Conservation (phyloP, 2,113 vertebrate species). For the Todiramphus chloris region DNA sequence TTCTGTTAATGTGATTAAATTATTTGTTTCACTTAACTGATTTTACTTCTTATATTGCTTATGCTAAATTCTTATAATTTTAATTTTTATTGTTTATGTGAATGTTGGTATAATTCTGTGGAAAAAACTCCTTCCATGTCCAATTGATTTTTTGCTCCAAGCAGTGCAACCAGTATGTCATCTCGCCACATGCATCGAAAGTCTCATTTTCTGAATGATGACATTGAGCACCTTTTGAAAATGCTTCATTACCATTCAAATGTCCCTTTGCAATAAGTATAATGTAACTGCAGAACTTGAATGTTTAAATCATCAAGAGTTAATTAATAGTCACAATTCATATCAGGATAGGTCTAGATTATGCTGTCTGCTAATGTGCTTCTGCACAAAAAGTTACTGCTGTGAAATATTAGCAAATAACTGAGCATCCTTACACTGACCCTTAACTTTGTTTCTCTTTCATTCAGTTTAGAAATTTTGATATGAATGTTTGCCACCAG, state of each 20-base stretch:
- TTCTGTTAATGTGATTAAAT: background rate
- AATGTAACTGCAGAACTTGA: background rate
- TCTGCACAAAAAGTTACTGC: background rate
- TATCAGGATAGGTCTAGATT: background rate
- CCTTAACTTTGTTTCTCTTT: background rate
- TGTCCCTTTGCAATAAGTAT: background rate
- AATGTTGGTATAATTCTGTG: background rate
- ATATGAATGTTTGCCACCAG: slow-evolving; percentile 26
- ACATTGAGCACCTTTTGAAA: background rate
- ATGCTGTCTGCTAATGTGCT: background rate
- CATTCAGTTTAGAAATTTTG: background rate
- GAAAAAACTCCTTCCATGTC: background rate
- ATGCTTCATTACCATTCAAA: background rate
- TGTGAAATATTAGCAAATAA: slow-evolving; percentile 16
- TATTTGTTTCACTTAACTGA: background rate
- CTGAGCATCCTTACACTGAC: background rate
- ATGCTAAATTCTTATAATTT: background rate
- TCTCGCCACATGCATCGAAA: background rate
- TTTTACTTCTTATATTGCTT: background rate
- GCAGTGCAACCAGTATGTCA: background rate
- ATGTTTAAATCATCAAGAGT: background rate
- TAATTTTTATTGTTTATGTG: background rate
- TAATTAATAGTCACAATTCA: background rate
- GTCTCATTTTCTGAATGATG: background rate
- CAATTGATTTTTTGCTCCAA: background rate